Evolutionary conservation across 2,888 invertebrate genomes (phyloP), one percentile per base, ranked within the genome.

Genomic region (Luperina testacea): DNA sequence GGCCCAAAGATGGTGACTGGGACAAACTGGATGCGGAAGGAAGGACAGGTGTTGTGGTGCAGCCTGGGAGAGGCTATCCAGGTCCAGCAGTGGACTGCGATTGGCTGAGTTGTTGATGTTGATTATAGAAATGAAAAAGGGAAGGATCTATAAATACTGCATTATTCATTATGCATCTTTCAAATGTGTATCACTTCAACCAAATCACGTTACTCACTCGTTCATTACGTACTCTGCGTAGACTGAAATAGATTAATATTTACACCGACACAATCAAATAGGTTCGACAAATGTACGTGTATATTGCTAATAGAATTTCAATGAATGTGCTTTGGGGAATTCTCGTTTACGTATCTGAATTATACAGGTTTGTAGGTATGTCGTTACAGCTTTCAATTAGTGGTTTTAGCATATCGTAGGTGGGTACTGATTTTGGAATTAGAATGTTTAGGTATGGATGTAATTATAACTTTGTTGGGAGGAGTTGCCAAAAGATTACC

Each of bases 221-320:
- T 75, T 85, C 81, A 80, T 81, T 84, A 81, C 69, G 27, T 78
- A 70, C 57, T 69, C 59, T 15, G 64, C 69, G 45, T 64, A 13
- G 32, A 45, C 65, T 78, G 17, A 82, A 85, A 86, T 78, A 75
- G 65, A 86, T 71, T 67, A 67, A 27, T 38, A 38, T 78, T 82
- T 67, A 70, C 69, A 65, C 53, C 7, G 17, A 45, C 77, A 74
- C 84, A 64, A 76, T 61, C 42, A 57, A 78, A 83, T 42, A 42
- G 17, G 24, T 51, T 63, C 71, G 63, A 78, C 79, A 63, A 59
- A 63, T 65, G 32, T 63, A 72, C 72, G 57, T 64, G 48, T 82
- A 68, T 72, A 72, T 69, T 69, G 68, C 72, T 83, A 74, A 83
- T 72, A 86, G 75, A 84, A 84, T 78, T 85, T 85, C 86, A 86